Percentiles rank a stretch among this genome's conserved stretches.
Evolutionary conservation across 53 echinoderm and acorn worm genomes (phyloP).

Genomic region (Echinarachnius parma): DNA sequence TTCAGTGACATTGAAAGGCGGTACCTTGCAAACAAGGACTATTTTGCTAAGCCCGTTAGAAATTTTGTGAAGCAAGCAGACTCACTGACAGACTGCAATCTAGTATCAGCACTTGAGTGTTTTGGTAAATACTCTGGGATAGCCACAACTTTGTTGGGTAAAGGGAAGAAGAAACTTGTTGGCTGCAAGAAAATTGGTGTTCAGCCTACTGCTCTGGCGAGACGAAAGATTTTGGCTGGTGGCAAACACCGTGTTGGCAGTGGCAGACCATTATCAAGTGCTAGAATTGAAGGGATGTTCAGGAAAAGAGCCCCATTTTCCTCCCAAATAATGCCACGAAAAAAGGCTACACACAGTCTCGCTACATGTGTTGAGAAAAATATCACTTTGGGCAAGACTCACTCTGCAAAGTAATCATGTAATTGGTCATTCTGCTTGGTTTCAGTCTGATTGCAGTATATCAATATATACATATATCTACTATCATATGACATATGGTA

Average conservation of each 20-base stretch:
- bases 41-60: not conserved
- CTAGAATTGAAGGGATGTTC: not conserved
- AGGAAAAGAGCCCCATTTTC: no score
- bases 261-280: not conserved
- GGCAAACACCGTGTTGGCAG: not conserved
- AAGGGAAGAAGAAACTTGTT: not conserved
- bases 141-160: not conserved
- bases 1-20: not conserved
- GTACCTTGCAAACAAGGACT: not conserved
- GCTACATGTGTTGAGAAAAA: no score
- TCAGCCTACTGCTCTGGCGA: not conserved
- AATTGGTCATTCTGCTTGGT: no score
- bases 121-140: slow-evolving; percentile 8
- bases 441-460: no score
- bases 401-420: no score
- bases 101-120: not conserved
- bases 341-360: not conserved
- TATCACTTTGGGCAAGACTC: not conserved
- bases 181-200: not conserved
- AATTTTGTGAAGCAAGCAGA: not conserved
- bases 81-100: not conserved
- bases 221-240: slow-evolving; percentile 1
- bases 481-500: no score
- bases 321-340: not conserved
- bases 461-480: no score